Percentiles rank a stretch among this genome's conserved stretches.
phyloP scores from a whole-genome alignment of 2,888 invertebrate genomes.

The Mimas tiliae region DNA sequence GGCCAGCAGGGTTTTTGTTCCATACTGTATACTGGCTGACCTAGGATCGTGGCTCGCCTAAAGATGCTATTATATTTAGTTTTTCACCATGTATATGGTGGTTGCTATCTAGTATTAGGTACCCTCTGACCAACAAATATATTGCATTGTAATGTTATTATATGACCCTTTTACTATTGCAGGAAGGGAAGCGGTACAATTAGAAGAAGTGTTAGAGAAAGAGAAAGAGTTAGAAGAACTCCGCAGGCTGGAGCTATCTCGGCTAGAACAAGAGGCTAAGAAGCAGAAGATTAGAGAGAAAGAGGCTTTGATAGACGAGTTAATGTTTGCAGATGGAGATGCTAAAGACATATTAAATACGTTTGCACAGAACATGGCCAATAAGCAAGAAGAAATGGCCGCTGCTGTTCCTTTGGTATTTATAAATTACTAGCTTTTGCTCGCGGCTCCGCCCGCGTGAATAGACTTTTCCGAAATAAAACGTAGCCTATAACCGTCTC shows the following conservation, averaged over 20 bases:
- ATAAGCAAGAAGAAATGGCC: constrained; percentile 85
- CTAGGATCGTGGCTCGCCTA: no score
- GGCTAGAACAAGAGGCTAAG: constrained; percentile 89
- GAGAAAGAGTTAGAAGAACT: constrained; percentile 92
- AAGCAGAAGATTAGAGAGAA: constrained; percentile 93
- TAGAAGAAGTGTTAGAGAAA: constrained; percentile 93
- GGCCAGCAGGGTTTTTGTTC: no score
- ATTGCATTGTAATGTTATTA: no score
- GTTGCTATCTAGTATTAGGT: no score
- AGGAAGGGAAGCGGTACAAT: constrained; percentile 92
- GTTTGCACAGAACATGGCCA: constrained; percentile 89
- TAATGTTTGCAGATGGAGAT: constrained; percentile 96
- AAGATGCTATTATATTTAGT: no score
- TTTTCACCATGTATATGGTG: no score
- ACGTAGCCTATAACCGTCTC: no score
- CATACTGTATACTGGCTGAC: no score
- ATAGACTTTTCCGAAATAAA: no score
- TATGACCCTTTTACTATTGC: constrained; percentile 28
- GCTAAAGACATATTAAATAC: constrained; percentile 94
- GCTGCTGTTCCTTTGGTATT: constrained; percentile 75
- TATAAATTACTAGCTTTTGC: not conserved
- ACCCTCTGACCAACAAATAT: no score
- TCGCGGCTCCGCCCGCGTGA: no score
- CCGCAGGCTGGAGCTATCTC: constrained; percentile 88
- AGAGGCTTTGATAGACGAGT: constrained; percentile 96